phyloP scores from a whole-genome alignment of 2,797 vertebrate species.

The Brotula barbata region DNA sequence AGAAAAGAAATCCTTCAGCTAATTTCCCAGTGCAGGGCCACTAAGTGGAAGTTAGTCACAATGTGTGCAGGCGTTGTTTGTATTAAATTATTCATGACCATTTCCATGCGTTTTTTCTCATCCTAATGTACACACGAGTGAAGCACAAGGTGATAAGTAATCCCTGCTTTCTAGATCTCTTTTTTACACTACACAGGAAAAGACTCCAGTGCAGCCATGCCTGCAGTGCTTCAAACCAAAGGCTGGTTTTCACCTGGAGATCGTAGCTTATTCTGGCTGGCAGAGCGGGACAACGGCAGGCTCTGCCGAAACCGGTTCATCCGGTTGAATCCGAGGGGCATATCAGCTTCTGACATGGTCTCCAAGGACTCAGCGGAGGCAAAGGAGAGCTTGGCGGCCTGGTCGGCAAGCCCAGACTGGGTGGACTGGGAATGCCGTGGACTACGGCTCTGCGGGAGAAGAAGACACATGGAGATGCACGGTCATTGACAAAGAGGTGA shows the following conservation, averaged over 20 bases:
- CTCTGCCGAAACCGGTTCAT: constrained; percentile 98
- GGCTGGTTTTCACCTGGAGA: constrained; percentile 86
- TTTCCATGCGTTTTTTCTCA: too few relatives aligned
- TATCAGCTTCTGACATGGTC: constrained; percentile 98
- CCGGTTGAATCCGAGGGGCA: constrained; percentile 94
- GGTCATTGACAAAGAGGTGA: constrained; percentile 44
- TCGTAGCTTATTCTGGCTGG: constrained; percentile 97
- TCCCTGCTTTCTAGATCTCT: constrained; percentile 2
- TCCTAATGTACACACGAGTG: not conserved
- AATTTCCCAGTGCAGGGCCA: too few relatives aligned
- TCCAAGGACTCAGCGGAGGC: constrained; percentile 96
- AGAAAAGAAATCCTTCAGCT: too few relatives aligned
- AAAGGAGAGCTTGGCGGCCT: constrained; percentile 95
- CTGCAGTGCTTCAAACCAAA: constrained; percentile 36
- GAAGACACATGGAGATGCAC: constrained; percentile 30
- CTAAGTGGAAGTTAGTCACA: too few relatives aligned
- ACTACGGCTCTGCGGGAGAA: constrained; percentile 87
- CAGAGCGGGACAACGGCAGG: constrained; percentile 92
- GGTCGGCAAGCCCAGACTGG: constrained; percentile 95
- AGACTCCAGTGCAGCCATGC: too few relatives aligned
- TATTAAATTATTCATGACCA: too few relatives aligned
- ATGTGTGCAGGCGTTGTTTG: too few relatives aligned
- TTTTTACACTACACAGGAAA: too few relatives aligned
- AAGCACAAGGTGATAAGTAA: too few relatives aligned
- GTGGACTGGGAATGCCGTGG: constrained; percentile 94